Evolutionary conservation across 2,888 invertebrate genomes (phyloP), one percentile per base, ranked within the genome.

Genomic region (Xanthorhoe spadicearia): DNA sequence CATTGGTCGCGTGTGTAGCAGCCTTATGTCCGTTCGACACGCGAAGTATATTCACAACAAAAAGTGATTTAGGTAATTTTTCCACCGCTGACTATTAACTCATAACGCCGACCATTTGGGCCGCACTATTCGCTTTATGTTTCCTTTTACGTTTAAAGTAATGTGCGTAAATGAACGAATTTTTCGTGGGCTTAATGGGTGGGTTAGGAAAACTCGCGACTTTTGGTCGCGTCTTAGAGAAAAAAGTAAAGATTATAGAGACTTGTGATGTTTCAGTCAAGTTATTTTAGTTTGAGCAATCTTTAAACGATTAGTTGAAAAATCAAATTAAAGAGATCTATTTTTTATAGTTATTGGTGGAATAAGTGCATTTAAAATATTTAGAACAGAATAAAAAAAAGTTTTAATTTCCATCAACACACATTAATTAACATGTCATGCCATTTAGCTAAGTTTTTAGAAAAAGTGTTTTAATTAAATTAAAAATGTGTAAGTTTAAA

Each of bases 11-110:
- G 92, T 92, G 92, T 87, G 84, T 68, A 69, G 55, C 64, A 60
- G 84, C 83, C 87, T 92, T 92, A 92, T 91, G 87, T 83, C 80
- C 64, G 74, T 55, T 71, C 76, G 78, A 77, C 92, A 92, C 91
- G 92, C 92, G 80, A 92, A 53, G 87, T 86, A 87, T 83, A 64
- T 70, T 79, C 85, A 77, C 75, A 68, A 69, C 75, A 77, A 82
- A 80, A 88, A 89, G 86, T 87, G 85, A 82, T 88, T 84, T 82
- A 73, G 76, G 75, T 77, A 80, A 82, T 83, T 83, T 80, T 79
- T 78, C 76, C 75, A 75, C 74, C 79, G 69, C 73, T 75, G 69
- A 74, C 77, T 81, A 80, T 82, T 80, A 78, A 70, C 72, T 75
- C 72, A 73, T 80, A 80, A 78, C 81, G 77, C 70, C 74, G 69